A percentile compares a stretch with the other conserved stretches of the same genome.
Evolutionary conservation across 2,113 vertebrate genomes (phyloP).

Genomic region (Agelaius phoeniceus): DNA sequence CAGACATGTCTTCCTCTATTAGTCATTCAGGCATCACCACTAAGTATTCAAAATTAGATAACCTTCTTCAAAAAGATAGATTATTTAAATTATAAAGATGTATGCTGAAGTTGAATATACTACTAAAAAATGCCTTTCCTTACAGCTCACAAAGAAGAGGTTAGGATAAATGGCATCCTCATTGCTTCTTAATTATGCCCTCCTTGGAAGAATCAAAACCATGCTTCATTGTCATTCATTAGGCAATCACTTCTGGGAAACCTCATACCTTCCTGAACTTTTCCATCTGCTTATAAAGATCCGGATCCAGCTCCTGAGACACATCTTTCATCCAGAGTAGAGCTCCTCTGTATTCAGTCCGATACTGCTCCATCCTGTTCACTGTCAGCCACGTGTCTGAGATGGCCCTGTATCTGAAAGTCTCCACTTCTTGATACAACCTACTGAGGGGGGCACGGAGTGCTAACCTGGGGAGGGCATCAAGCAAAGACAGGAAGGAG

Average conservation of each 20-base stretch:
- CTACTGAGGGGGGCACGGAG: conserved; percentile 88
- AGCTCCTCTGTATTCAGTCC: conserved; percentile 93
- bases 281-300: conserved; percentile 97
- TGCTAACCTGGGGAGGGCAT: conserved; percentile 76
- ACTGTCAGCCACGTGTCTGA: conserved; percentile 97
- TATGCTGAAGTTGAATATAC: conserved; percentile 35
- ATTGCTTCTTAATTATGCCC: conserved; percentile 27
- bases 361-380: conserved; percentile 94
- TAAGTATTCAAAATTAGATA: neutral
- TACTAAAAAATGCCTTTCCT: conserved; percentile 38
- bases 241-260: conserved; percentile 2
- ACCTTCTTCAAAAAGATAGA: conserved; percentile 9
- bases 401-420: conserved; percentile 93
- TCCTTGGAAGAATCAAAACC: conserved; percentile 31
- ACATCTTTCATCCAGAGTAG: conserved; percentile 98
- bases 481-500: neutral
- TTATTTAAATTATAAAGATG: conserved; percentile 29
- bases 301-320: conserved; percentile 97
- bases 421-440: conserved; percentile 96
- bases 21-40: neutral
- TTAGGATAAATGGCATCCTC: conserved; percentile 43
- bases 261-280: conserved; percentile 93
- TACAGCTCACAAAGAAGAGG: neutral
- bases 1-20: neutral
- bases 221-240: conserved; percentile 5